Evolutionary conservation across 2,113 vertebrate species (phyloP).

Genomic region (Brachypteracias leptosomus): DNA sequence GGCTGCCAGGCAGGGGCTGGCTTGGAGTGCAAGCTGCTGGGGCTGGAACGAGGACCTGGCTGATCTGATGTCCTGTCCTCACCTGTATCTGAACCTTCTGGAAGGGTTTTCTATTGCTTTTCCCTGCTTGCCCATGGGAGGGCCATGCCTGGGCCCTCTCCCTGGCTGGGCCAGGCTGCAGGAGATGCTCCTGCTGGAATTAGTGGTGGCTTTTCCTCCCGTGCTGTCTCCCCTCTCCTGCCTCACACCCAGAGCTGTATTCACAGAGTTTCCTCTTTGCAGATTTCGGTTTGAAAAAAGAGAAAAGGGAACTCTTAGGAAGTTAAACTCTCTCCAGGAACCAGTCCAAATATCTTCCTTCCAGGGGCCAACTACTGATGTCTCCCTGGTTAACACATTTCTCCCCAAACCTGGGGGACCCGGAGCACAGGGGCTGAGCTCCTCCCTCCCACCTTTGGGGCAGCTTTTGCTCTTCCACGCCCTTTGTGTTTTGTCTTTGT

Average conservation of each 20-base stretch:
- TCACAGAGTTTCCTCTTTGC: background rate
- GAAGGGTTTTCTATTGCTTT: background rate
- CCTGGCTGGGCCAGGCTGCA: background rate
- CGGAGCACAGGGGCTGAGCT: rapidly evolving
- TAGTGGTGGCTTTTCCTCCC: background rate
- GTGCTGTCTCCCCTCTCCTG: background rate
- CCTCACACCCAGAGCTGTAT: background rate
- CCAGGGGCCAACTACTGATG: background rate
- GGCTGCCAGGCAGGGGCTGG: background rate
- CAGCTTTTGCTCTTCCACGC: background rate
- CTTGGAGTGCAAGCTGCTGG: rapidly evolving
- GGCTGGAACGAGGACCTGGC: rapidly evolving
- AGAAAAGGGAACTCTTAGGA: background rate
- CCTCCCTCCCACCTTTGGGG: background rate
- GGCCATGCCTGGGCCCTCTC: background rate
- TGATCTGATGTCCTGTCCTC: background rate
- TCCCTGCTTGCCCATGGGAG: background rate
- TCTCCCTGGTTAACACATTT: background rate
- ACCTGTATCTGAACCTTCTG: background rate
- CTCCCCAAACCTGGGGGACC: background rate
- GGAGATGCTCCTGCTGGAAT: background rate
- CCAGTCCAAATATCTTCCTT: background rate
- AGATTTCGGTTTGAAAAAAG: background rate
- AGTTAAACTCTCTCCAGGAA: background rate
- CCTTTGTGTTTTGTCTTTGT: background rate